Conservation (phyloP, 2,113 vertebrate species). For the Rhineura floridana region DNA sequence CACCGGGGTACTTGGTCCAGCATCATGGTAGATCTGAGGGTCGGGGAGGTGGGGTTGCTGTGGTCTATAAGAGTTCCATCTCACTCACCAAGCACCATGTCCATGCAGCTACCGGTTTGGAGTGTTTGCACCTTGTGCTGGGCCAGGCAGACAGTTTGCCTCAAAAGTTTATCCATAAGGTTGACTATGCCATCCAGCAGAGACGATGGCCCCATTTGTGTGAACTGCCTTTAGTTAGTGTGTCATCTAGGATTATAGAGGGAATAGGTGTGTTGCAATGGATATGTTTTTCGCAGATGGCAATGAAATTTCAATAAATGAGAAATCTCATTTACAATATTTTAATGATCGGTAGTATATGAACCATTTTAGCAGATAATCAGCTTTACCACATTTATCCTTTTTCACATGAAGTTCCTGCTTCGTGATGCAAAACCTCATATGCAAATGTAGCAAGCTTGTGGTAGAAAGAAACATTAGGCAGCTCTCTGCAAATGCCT, state of each 20-base stretch:
- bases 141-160: too few relatives aligned
- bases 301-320: constrained; percentile 58
- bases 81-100: too few relatives aligned
- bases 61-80: too few relatives aligned
- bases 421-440: constrained; percentile 40
- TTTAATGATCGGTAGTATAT: constrained; percentile 54
- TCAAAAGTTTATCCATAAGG: too few relatives aligned
- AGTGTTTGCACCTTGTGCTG: too few relatives aligned
- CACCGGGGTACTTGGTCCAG: too few relatives aligned
- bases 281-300: constrained; percentile 45
- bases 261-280: constrained; percentile 39
- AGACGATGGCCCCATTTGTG: neutral
- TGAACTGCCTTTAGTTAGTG: neutral
- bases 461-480: constrained; percentile 36
- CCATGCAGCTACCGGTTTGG: too few relatives aligned
- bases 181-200: neutral
- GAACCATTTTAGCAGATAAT: constrained; percentile 56
- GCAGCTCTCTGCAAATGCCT: constrained; percentile 23
- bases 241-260: neutral
- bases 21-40: too few relatives aligned
- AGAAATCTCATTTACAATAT: constrained; percentile 43
- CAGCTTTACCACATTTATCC: constrained; percentile 43
- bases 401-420: constrained; percentile 56
- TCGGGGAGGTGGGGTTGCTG: too few relatives aligned
- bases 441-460: constrained; percentile 39